Percentiles rank a stretch among this genome's conserved stretches.
phyloP scores from a whole-genome alignment of 2,888 invertebrate genomes.

The Zhuqinia jingwanae region DNA sequence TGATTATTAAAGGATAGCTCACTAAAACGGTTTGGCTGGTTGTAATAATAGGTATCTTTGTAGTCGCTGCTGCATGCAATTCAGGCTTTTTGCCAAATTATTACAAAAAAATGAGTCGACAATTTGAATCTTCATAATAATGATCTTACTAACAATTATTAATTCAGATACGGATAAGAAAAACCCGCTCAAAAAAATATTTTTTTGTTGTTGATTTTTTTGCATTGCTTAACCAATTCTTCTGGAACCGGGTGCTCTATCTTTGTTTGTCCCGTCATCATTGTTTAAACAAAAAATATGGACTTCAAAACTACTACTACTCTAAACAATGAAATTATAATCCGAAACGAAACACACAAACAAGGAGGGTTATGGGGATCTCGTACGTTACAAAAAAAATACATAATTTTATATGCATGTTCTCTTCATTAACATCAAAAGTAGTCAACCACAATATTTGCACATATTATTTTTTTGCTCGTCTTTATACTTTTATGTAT shows the following conservation, averaged over 20 bases:
- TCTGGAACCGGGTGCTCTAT: conserved; percentile 37
- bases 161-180: too few relatives aligned
- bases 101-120: too few relatives aligned
- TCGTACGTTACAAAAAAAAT: conserved; percentile 65
- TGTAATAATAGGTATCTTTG: too few relatives aligned
- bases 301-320: background rate
- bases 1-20: too few relatives aligned
- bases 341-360: background rate
- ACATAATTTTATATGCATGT: conserved; percentile 17
- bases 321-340: background rate
- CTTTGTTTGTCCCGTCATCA: conserved; percentile 31
- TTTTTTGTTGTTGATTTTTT: conserved; percentile 33
- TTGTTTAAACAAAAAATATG: conserved; percentile 5
- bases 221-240: conserved; percentile 14
- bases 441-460: background rate
- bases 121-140: too few relatives aligned
- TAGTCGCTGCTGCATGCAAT: too few relatives aligned
- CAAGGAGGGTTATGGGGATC: conserved; percentile 74
- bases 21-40: too few relatives aligned
- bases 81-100: too few relatives aligned
- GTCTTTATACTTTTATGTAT: background rate
- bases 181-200: too few relatives aligned
- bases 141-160: too few relatives aligned
- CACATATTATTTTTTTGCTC: background rate
- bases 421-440: background rate